A percentile compares a stretch with the other conserved stretches of the same genome.
Conservation (phyloP, 2,113 vertebrate species). For the Chamaetylas fuelleborni region DNA sequence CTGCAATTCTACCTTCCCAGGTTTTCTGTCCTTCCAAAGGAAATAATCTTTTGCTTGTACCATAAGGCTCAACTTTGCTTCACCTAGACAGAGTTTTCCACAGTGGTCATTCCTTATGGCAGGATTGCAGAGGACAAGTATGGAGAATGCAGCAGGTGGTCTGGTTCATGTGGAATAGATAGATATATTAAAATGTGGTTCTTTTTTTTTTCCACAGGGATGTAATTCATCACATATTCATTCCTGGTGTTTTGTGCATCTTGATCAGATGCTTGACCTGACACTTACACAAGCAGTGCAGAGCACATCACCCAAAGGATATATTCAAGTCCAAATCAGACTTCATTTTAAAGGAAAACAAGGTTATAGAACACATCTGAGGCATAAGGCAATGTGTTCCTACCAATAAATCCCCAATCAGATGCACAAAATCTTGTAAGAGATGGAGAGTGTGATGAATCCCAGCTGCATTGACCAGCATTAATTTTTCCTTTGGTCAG, state of each 20-base stretch:
- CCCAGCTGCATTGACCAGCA: slow-evolving; percentile 12
- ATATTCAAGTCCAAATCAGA: neutral
- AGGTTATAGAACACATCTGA: slow-evolving; percentile 2
- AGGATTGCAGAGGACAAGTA: neutral
- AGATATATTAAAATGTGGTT: neutral
- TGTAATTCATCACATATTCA: neutral
- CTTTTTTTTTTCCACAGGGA: neutral
- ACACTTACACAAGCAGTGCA: neutral
- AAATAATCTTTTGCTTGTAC: neutral
- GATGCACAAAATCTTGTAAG: neutral
- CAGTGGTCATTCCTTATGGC: neutral
- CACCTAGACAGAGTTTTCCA: neutral
- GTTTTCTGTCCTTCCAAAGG: neutral
- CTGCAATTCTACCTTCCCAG: neutral
- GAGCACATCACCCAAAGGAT: neutral
- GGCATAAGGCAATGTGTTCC: neutral
- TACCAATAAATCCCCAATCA: neutral
- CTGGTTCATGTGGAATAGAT: neutral
- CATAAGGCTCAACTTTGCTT: neutral
- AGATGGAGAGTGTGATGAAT: neutral
- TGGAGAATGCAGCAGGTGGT: neutral
- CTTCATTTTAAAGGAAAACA: neutral
- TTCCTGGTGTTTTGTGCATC: neutral
- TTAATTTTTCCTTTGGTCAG: neutral
- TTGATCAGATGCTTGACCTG: neutral